Percentiles rank a stretch among this genome's conserved stretches.
These are phyloP conservation scores for Aphis craccivora DNA, from an alignment of 1,140 invertebrate genomes.

Conservation along the genomic window DNA sequence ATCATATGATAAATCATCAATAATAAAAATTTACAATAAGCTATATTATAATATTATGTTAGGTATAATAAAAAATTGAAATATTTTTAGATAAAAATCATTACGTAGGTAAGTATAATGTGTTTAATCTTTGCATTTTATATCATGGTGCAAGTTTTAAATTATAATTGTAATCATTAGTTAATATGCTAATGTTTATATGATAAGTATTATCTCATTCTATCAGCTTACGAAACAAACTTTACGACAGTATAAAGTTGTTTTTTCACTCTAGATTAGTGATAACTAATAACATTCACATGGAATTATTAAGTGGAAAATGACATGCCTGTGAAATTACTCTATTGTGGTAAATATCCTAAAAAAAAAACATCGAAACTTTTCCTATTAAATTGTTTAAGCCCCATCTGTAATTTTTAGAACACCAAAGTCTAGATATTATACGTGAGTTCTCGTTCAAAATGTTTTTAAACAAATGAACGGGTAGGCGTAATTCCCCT, in stretches of 20 bases:
- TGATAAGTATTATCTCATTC: background rate
- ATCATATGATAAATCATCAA: background rate
- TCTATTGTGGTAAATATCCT: background rate
- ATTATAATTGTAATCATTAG: background rate
- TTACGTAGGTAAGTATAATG: background rate
- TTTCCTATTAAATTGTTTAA: slow-evolving; percentile 9
- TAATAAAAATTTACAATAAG: background rate
- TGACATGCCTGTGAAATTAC: background rate
- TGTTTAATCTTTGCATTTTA: background rate
- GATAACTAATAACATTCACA: background rate
- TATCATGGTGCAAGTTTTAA: background rate
- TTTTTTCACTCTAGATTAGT: background rate
- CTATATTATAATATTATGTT: background rate
- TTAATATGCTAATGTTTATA: background rate
- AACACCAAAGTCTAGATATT: slow-evolving; percentile 11
- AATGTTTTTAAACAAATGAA: slow-evolving; percentile 18
- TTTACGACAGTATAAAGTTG: background rate
- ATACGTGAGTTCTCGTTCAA: background rate
- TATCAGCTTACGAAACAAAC: background rate
- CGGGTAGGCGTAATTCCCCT: background rate
- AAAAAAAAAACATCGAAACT: background rate
- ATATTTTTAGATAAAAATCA: background rate
- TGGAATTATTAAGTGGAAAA: slow-evolving; percentile 16
- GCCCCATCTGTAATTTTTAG: slow-evolving; percentile 8
- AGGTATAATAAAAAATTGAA: background rate